phyloP scores from a whole-genome alignment of 2,113 vertebrate genomes.

The Sinocyclocheilus rhinocerous region DNA sequence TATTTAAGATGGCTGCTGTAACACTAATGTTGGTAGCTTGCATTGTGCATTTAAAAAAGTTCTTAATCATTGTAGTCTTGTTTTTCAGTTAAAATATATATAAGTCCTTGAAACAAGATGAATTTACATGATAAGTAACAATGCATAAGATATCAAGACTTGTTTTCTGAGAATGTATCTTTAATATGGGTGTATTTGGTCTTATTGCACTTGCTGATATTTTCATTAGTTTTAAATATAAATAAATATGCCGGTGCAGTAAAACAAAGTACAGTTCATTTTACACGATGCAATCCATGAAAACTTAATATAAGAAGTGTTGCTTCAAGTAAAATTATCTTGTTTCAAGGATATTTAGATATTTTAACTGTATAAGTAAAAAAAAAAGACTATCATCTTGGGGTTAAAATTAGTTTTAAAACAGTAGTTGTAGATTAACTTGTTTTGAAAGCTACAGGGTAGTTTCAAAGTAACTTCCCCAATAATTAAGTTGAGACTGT shows the following conservation, averaged over 20 bases:
- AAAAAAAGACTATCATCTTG: neutral
- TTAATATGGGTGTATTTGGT: neutral
- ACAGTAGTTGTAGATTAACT: neutral
- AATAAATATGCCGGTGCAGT: neutral
- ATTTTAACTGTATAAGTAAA: neutral
- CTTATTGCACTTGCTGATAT: neutral
- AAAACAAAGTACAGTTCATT: neutral
- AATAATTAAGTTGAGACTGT: neutral
- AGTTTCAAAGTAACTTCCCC: neutral
- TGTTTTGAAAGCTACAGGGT: neutral
- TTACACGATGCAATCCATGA: neutral
- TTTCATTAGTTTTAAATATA: neutral
- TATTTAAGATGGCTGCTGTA: too few species aligned
- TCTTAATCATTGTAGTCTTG: too few species aligned
- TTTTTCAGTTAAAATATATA: neutral
- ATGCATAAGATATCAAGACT: neutral
- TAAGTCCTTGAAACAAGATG: neutral
- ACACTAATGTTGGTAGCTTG: too few species aligned
- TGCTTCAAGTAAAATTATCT: neutral
- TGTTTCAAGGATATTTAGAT: constrained; percentile 1
- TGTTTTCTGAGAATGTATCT: neutral
- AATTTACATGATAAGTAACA: neutral
- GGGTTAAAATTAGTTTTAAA: neutral
- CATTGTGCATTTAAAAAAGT: too few species aligned
- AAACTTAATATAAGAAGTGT: neutral